Conservation (phyloP, 2,888 invertebrate genomes). For the Drosophila falleni region DNA sequence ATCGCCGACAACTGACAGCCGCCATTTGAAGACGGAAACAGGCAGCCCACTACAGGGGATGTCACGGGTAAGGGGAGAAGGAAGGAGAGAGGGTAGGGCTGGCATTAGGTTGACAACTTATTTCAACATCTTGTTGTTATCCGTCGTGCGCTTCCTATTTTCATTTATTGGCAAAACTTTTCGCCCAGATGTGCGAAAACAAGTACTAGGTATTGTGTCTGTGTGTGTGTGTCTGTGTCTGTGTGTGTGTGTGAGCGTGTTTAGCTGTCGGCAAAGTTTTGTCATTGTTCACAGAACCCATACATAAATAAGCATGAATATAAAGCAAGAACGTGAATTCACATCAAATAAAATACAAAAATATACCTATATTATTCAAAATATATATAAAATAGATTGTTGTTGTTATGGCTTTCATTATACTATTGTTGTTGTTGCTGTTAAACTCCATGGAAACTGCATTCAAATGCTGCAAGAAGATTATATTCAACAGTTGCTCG, state of each 20-base stretch:
- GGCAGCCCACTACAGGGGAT: constrained; percentile 9
- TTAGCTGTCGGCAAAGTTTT: constrained; percentile 70
- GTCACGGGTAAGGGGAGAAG: neutral
- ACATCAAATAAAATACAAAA: constrained; percentile 14
- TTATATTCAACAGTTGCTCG: constrained; percentile 20
- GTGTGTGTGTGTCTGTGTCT: neutral
- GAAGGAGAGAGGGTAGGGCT: neutral
- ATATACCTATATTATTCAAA: constrained; percentile 4
- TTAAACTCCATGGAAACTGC: constrained; percentile 36
- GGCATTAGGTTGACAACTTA: constrained; percentile 76
- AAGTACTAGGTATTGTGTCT: constrained; percentile 39
- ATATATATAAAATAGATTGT: neutral
- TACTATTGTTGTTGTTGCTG: neutral
- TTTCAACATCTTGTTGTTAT: constrained; percentile 75
- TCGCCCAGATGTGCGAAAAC: constrained; percentile 63
- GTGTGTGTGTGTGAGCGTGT: constrained; percentile 25
- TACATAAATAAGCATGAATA: constrained; percentile 53
- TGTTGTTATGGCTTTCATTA: constrained; percentile 15
- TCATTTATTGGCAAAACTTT: constrained; percentile 80
- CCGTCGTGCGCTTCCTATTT: constrained; percentile 69
- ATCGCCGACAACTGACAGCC: constrained; percentile 59
- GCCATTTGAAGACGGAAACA: constrained; percentile 53
- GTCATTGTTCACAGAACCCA: constrained; percentile 56
- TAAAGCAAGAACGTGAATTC: constrained; percentile 9
- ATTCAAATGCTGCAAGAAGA: constrained; percentile 12